A percentile compares a stretch with the other conserved stretches of the same genome.
These are phyloP conservation scores for Crambe crambe DNA, from an alignment of 37 sponge, comb jelly and placozoan genomes.

Conservation along the genomic window DNA sequence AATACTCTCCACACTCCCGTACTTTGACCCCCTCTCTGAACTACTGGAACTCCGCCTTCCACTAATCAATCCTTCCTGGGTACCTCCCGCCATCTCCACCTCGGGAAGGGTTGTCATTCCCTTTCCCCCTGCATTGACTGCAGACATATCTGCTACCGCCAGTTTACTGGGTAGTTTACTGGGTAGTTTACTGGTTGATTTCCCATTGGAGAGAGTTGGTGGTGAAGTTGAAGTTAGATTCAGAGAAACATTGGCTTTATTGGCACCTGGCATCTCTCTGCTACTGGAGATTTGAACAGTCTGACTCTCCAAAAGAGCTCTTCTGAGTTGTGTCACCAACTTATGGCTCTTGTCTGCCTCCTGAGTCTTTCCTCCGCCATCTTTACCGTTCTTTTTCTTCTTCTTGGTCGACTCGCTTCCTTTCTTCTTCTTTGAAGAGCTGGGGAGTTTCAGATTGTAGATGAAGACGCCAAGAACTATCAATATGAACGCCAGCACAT, in stretches of 20 bases:
- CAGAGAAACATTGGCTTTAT: neutral
- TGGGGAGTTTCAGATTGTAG: constrained; percentile 59
- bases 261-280: too few relatives aligned
- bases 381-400: neutral
- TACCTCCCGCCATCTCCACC: neutral
- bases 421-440: neutral
- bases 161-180: neutral
- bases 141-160: too few relatives aligned
- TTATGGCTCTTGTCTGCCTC: neutral
- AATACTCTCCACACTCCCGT: constrained; percentile 4
- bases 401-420: neutral
- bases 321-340: neutral
- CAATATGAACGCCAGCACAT: constrained; percentile 64
- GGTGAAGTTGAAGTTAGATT: neutral
- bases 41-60: neutral
- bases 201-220: neutral
- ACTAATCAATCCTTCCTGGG: neutral
- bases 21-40: neutral
- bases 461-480: constrained; percentile 70
- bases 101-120: neutral
- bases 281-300: neutral
- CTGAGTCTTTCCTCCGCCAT: neutral
- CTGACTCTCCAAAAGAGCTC: constrained; percentile 15
- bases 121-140: neutral
- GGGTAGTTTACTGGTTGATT: neutral